Evolutionary conservation across 2,113 vertebrate genomes (phyloP).

Genomic region (Oxygymnocypris stewartii): DNA sequence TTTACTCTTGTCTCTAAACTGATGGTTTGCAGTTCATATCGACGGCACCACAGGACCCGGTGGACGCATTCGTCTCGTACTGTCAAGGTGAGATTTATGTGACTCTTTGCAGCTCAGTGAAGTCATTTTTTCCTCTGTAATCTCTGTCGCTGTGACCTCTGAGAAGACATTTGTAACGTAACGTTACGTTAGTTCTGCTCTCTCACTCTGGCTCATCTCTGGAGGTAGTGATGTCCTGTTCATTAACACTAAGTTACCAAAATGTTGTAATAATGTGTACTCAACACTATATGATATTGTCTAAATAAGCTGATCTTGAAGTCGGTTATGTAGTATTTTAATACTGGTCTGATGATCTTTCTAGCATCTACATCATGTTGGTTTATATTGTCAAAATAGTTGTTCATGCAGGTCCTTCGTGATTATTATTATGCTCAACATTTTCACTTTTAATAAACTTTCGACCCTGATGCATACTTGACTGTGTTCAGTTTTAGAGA

Average conservation of each 20-base stretch:
- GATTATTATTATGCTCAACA: background rate
- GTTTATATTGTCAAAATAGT: background rate
- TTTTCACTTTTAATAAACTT: background rate
- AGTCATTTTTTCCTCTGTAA: background rate
- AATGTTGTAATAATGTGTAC: too few relatives aligned
- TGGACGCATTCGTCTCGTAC: background rate
- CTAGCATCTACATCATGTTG: background rate
- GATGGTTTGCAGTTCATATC: background rate
- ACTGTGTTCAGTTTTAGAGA: background rate
- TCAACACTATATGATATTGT: too few relatives aligned
- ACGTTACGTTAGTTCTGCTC: background rate
- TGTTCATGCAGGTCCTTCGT: background rate
- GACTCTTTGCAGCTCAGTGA: background rate
- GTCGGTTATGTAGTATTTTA: background rate
- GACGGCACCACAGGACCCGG: background rate
- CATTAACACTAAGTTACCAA: background rate
- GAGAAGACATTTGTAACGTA: conserved; percentile 16
- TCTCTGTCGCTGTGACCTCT: conserved; percentile 27
- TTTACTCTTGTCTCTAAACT: background rate
- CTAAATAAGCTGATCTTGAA: too few relatives aligned
- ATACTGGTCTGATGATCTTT: background rate
- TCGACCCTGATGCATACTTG: background rate
- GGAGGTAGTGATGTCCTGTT: background rate
- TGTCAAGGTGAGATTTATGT: background rate
- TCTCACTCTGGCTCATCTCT: background rate